These are phyloP conservation scores for Vanessa cardui DNA, from an alignment of 2,888 invertebrate species.

Conservation along the genomic window DNA sequence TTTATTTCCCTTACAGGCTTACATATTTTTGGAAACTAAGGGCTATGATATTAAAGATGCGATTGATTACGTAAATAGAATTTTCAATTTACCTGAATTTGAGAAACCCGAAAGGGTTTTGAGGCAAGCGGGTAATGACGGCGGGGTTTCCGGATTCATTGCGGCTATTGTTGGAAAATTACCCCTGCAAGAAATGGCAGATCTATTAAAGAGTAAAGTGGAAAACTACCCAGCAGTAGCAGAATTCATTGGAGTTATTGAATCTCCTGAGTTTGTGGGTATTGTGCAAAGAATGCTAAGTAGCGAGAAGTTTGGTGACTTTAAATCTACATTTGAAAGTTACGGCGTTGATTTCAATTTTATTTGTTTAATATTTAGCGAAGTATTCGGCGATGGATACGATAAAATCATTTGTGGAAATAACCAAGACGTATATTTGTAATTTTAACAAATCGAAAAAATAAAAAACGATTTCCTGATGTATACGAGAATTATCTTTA, in stretches of 20 bases:
- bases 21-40: slow-evolving; percentile 47
- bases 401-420: slow-evolving; percentile 47
- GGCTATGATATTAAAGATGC: slow-evolving; percentile 50
- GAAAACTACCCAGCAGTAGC: slow-evolving; percentile 48
- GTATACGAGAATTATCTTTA: neutral
- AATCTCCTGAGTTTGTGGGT: slow-evolving; percentile 52
- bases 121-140: slow-evolving; percentile 26
- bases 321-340: slow-evolving; percentile 48
- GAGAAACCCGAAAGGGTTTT: slow-evolving; percentile 36
- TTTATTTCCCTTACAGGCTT: slow-evolving; percentile 47
- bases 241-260: slow-evolving; percentile 49
- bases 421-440: neutral
- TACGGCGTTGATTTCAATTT: slow-evolving; percentile 52
- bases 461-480: neutral
- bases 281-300: slow-evolving; percentile 50
- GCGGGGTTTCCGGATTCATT: slow-evolving; percentile 49
- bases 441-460: neutral
- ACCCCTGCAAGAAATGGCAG: slow-evolving; percentile 52
- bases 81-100: slow-evolving; percentile 47
- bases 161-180: slow-evolving; percentile 47
- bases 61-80: slow-evolving; percentile 48
- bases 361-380: slow-evolving; percentile 47
- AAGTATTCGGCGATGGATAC: slow-evolving; percentile 51
- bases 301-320: slow-evolving; percentile 50
- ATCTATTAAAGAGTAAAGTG: slow-evolving; percentile 52